These are phyloP conservation scores for Hexactinellida sp. DNA, from an alignment of 37 sponge, comb jelly and placozoan species.

Conservation along the genomic window DNA sequence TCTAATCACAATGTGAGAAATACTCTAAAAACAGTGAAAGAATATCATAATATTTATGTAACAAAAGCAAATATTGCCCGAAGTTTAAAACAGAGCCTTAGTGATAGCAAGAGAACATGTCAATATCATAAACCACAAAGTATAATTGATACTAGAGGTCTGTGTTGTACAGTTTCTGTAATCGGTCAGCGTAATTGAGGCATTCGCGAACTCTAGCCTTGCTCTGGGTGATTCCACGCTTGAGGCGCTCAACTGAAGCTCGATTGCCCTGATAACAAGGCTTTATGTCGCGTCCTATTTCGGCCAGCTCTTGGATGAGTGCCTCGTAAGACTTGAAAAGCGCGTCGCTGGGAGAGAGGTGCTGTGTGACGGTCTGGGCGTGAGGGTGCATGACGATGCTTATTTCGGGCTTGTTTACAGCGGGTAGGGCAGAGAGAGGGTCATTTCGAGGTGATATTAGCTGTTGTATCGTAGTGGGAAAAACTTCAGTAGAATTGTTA, in stretches of 20 bases:
- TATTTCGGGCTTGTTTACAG: background rate
- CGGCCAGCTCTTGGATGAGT: conserved; percentile 37
- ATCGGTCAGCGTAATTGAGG: background rate
- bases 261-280: conserved; percentile 72
- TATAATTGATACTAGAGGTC: background rate
- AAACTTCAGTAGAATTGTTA: background rate
- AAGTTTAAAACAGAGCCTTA: no score
- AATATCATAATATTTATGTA: no score
- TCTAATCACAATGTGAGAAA: no score
- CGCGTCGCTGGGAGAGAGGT: background rate
- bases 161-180: background rate
- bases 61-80: no score
- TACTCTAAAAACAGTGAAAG: no score
- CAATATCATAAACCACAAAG: no score
- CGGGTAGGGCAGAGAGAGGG: background rate
- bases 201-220: background rate
- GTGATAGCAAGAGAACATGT: no score
- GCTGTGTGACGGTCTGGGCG: background rate
- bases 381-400: background rate
- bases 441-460: background rate
- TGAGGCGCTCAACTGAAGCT: conserved; percentile 49
- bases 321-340: conserved; percentile 28
- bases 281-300: conserved; percentile 71
- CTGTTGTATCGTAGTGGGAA: background rate
- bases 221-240: conserved; percentile 18